These are phyloP conservation scores for Toxotes chatareus DNA, from an alignment of 2,113 vertebrate species.

Conservation along the genomic window DNA sequence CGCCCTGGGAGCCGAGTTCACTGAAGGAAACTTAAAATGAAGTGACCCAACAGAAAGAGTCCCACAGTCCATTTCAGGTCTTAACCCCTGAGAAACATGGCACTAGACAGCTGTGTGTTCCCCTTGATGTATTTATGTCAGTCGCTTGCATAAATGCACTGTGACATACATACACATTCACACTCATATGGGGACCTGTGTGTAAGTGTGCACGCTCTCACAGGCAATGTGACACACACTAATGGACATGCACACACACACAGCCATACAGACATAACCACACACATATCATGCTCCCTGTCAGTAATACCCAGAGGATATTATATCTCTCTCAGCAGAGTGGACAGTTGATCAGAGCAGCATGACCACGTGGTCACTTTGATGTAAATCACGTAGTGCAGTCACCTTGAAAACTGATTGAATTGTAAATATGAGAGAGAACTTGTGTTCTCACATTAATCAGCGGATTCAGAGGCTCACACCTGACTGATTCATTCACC, in stretches of 20 bases:
- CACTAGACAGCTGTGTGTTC: constrained; percentile 73
- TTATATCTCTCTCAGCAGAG: constrained; percentile 75
- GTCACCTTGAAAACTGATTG: constrained; percentile 59
- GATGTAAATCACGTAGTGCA: constrained; percentile 62
- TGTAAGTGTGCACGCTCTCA: constrained; percentile 39
- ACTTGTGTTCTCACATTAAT: constrained; percentile 21
- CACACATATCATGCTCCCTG: constrained; percentile 63
- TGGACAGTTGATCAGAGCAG: constrained; percentile 75
- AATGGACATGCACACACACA: constrained; percentile 24
- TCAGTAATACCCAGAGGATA: constrained; percentile 81
- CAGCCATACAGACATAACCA: constrained; percentile 14
- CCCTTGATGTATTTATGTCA: constrained; percentile 82
- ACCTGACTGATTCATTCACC: neutral
- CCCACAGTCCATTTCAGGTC: constrained; percentile 53
- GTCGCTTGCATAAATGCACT: constrained; percentile 71
- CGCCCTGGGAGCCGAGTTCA: constrained; percentile 11
- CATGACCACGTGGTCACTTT: constrained; percentile 63
- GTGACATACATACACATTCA: constrained; percentile 62
- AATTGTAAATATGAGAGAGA: constrained; percentile 16
- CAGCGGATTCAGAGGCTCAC: neutral
- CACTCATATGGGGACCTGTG: constrained; percentile 48
- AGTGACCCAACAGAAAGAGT: constrained; percentile 41
- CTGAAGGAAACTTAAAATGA: constrained; percentile 41
- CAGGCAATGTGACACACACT: constrained; percentile 26
- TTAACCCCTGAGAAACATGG: constrained; percentile 64